These are phyloP conservation scores for Augochlora pura DNA, from an alignment of 1,140 invertebrate species.

Conservation along the genomic window DNA sequence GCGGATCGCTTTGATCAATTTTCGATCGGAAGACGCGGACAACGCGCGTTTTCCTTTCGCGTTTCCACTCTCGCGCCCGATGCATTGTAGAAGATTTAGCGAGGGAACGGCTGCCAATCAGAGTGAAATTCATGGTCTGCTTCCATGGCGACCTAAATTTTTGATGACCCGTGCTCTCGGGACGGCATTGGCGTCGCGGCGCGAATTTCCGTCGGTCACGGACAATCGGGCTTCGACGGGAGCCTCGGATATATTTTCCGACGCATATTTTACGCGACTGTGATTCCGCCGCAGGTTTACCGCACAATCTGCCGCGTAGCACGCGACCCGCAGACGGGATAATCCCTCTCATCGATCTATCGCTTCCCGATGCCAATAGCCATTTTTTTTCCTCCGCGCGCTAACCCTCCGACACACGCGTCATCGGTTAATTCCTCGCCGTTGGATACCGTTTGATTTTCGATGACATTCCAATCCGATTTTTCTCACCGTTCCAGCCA, in stretches of 20 bases:
- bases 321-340: too few relatives aligned
- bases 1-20: not conserved
- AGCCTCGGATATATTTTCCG: not conserved
- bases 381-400: too few relatives aligned
- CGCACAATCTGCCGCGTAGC: too few relatives aligned
- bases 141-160: not conserved
- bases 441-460: too few relatives aligned
- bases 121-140: not conserved
- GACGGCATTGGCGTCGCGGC: not conserved
- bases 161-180: not conserved
- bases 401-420: too few relatives aligned
- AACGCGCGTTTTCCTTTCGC: not conserved
- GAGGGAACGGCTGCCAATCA: constrained; percentile 2
- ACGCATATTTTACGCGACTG: too few relatives aligned
- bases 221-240: not conserved
- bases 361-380: too few relatives aligned
- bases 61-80: not conserved
- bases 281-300: too few relatives aligned
- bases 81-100: not conserved
- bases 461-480: too few relatives aligned
- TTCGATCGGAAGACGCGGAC: not conserved
- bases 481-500: too few relatives aligned
- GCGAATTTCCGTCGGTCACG: constrained; percentile 1
- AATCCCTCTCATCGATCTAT: too few relatives aligned
- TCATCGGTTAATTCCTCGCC: too few relatives aligned